phyloP scores from a whole-genome alignment of 1,140 invertebrate genomes.

The Brachionus paranguensis region DNA sequence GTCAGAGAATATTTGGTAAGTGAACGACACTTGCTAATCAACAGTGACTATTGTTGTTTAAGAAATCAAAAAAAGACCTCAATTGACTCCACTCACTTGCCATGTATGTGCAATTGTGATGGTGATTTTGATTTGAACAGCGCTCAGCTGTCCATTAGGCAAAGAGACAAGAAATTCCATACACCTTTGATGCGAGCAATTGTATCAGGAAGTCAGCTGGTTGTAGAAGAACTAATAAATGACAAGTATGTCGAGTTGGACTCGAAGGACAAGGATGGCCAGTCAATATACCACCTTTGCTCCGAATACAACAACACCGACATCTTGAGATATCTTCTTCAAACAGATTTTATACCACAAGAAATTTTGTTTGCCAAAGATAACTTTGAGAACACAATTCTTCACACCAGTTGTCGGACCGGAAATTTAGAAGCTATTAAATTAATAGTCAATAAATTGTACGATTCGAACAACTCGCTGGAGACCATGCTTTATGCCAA shows the following conservation, averaged over 20 bases:
- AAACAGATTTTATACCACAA: background rate
- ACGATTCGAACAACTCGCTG: background rate
- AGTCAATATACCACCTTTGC: slow-evolving; percentile 1
- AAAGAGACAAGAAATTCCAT: slow-evolving; percentile 13
- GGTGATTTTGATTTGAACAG: background rate
- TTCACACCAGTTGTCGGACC: slow-evolving; percentile 10
- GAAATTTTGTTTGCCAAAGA: background rate
- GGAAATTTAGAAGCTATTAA: slow-evolving; percentile 32
- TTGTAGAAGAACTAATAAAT: slow-evolving; percentile 2
- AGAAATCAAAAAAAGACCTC: background rate
- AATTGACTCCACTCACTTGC: background rate
- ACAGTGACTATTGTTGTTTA: background rate
- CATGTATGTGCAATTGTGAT: slow-evolving; percentile 30
- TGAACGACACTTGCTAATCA: background rate
- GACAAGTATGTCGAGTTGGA: background rate
- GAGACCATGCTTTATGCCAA: background rate
- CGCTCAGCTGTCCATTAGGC: background rate
- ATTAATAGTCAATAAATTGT: background rate
- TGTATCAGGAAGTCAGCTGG: background rate
- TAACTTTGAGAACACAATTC: slow-evolving; percentile 32
- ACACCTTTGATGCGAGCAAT: slow-evolving; percentile 1
- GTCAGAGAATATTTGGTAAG: slow-evolving; percentile 1
- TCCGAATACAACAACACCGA: slow-evolving; percentile 8
- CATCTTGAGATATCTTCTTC: background rate
- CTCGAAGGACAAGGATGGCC: slow-evolving; percentile 17